Conservation (phyloP, 2,113 vertebrate species). For the Microtus montanus region DNA sequence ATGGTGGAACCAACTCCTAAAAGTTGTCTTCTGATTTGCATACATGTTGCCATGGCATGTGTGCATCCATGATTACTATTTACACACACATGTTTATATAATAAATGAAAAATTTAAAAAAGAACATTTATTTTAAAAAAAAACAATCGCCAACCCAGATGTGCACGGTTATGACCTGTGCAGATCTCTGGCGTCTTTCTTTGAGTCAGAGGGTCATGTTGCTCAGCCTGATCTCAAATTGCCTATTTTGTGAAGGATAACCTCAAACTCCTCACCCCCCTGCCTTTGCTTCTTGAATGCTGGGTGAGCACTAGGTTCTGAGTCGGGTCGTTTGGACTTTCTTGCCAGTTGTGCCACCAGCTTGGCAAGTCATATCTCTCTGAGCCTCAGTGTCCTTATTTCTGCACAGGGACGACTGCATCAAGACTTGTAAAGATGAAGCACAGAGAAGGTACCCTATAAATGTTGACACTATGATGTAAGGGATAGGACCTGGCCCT, state of each 20-base stretch:
- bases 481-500: neutral
- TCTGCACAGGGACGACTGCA: neutral
- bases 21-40: neutral
- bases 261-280: neutral
- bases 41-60: neutral
- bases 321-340: conserved; percentile 25
- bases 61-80: neutral
- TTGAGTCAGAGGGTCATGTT: neutral
- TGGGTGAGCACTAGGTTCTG: neutral
- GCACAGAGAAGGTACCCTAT: neutral
- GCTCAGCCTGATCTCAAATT: neutral
- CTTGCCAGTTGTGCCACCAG: neutral
- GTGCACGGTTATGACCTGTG: neutral
- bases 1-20: neutral
- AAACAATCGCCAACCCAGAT: neutral
- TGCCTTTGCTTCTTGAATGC: neutral
- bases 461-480: neutral
- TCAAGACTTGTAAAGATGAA: neutral
- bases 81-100: neutral
- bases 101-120: neutral
- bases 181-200: neutral
- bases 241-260: neutral
- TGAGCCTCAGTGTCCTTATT: conserved; percentile 24
- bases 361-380: neutral
- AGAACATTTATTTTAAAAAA: neutral